Evolutionary conservation across 2,888 invertebrate genomes (phyloP).

Genomic region (Byasa hedistus): DNA sequence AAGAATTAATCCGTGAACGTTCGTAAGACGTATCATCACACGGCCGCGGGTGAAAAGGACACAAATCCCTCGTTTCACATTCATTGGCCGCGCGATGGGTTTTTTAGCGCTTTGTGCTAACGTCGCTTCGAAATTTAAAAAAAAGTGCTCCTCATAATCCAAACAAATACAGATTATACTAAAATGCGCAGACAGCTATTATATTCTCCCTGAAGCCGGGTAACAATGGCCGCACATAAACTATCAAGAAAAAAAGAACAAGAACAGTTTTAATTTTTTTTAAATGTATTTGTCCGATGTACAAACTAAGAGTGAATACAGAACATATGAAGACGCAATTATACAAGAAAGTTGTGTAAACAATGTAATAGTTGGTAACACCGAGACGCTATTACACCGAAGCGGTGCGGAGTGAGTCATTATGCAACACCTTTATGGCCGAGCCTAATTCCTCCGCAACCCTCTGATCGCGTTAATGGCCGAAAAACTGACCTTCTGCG

Average conservation of each 20-base stretch:
- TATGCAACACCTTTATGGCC: conserved; percentile 68
- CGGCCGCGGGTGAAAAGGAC: conserved; percentile 31
- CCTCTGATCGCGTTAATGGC: conserved; percentile 72
- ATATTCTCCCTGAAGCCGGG: neutral
- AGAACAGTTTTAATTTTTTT: neutral
- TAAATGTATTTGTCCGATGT: neutral
- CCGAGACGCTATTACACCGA: conserved; percentile 28
- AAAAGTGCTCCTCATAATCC: conserved; percentile 22
- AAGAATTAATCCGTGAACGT: conserved; percentile 38
- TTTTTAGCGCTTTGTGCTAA: conserved; percentile 31
- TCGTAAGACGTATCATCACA: conserved; percentile 33
- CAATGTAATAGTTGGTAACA: conserved; percentile 13
- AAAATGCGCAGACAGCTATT: conserved; percentile 8
- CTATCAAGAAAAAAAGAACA: neutral
- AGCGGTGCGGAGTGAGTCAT: conserved; percentile 70
- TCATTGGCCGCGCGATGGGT: conserved; percentile 34
- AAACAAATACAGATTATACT: conserved; percentile 28
- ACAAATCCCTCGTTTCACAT: conserved; percentile 36
- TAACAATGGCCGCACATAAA: neutral
- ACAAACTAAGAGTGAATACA: neutral
- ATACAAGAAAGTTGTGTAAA: conserved; percentile 20
- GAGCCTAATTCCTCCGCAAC: conserved; percentile 62
- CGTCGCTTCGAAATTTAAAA: conserved; percentile 19
- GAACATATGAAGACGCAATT: conserved; percentile 17
- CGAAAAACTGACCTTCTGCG: conserved; percentile 76